Percentiles rank a stretch among this genome's conserved stretches.
Evolutionary conservation across 2,113 vertebrate genomes (phyloP).

Genomic region (Burhinus bistriatus): DNA sequence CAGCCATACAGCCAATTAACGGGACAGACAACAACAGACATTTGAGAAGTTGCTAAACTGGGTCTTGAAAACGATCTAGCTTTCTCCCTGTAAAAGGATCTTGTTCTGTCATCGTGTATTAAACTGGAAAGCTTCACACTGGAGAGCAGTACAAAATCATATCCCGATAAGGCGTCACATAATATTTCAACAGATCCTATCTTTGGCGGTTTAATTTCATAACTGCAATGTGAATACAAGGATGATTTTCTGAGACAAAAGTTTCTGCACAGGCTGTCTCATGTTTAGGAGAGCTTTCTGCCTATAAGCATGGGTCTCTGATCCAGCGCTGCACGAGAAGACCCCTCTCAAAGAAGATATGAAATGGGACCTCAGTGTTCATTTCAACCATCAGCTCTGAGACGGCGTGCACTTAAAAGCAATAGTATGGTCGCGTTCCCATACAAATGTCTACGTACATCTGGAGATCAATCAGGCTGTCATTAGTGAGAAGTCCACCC

Average conservation of each 20-base stretch:
- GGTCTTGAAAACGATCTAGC: neutral
- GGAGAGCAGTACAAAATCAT: neutral
- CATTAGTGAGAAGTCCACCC: neutral
- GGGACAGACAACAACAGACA: conserved; percentile 48
- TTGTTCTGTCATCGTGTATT: conserved; percentile 15
- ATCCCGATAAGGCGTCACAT: neutral
- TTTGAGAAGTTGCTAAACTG: conserved; percentile 63
- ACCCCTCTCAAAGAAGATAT: neutral
- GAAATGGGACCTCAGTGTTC: neutral
- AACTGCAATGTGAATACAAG: neutral
- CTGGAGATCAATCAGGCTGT: neutral
- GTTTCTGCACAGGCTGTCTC: fast-evolving
- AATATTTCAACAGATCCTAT: neutral
- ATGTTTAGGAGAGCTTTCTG: neutral
- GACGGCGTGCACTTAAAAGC: fast-evolving
- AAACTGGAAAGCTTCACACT: neutral
- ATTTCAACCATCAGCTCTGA: neutral
- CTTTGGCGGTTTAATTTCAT: neutral
- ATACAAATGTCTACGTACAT: fast-evolving
- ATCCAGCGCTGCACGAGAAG: fast-evolving
- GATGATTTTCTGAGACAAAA: neutral
- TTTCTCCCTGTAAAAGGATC: conserved; percentile 53
- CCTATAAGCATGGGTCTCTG: fast-evolving
- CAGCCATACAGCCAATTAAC: conserved; percentile 44
- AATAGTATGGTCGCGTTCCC: fast-evolving